A percentile compares a stretch with the other conserved stretches of the same genome.
These are phyloP conservation scores for Gallinago paraguaiae DNA, from an alignment of 2,113 vertebrate species.

Conservation along the genomic window DNA sequence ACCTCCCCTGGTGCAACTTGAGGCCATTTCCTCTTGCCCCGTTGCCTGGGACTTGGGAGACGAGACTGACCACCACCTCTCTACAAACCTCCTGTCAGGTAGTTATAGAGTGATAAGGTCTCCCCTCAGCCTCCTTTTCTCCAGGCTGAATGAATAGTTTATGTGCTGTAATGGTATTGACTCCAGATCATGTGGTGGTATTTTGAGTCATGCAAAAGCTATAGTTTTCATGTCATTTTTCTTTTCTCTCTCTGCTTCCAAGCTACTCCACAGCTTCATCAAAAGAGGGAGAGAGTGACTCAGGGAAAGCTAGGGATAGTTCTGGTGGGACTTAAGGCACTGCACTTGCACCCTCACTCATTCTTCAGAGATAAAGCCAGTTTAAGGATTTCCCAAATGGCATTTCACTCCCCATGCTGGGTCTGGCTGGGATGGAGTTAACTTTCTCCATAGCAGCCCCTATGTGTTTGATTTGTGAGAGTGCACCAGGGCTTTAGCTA, in stretches of 20 bases:
- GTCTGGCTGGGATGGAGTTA: not conserved
- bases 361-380: not conserved
- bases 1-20: too few species aligned
- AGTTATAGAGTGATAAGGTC: too few species aligned
- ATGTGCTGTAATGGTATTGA: not conserved
- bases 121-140: too few species aligned
- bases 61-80: too few species aligned
- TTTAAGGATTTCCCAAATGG: not conserved
- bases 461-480: not conserved
- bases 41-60: too few species aligned
- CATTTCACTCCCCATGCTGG: not conserved
- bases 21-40: too few species aligned
- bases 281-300: not conserved
- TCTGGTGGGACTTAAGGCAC: not conserved
- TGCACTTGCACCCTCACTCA: not conserved
- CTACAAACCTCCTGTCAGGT: too few species aligned
- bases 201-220: not conserved
- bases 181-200: not conserved
- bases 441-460: fast-evolving
- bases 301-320: not conserved
- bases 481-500: not conserved
- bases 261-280: not conserved
- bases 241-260: not conserved
- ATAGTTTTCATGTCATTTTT: not conserved
- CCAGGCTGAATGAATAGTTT: not conserved